A percentile compares a stretch with the other conserved stretches of the same genome.
phyloP scores from a whole-genome alignment of 2,113 vertebrate species.

The Polypterus bichir region DNA sequence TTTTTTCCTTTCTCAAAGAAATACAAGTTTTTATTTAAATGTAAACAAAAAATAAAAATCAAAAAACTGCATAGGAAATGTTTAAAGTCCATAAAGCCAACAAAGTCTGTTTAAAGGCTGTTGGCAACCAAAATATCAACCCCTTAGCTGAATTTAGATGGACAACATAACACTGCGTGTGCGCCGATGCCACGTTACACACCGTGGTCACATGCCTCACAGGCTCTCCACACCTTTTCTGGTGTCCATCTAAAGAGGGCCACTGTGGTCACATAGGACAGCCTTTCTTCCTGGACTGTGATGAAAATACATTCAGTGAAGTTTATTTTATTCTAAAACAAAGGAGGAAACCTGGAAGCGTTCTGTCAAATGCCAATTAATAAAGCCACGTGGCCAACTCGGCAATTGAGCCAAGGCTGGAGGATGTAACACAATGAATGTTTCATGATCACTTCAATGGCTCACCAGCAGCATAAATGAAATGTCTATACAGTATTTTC shows the following conservation, averaged over 20 bases:
- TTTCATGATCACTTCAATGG: too few species aligned
- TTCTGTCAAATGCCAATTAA: neutral
- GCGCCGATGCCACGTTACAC: conserved; percentile 15
- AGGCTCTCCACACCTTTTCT: conserved; percentile 15
- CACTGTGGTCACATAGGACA: conserved; percentile 18
- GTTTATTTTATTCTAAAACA: conserved; percentile 30
- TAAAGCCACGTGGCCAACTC: too few species aligned
- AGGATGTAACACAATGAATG: too few species aligned
- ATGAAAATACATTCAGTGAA: conserved; percentile 50
- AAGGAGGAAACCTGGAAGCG: neutral
- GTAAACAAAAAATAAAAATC: conserved; percentile 75
- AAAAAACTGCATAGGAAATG: conserved; percentile 87
- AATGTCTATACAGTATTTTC: too few species aligned
- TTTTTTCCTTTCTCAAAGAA: conserved; percentile 42
- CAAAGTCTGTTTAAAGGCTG: conserved; percentile 71
- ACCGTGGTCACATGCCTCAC: neutral
- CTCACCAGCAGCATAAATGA: too few species aligned
- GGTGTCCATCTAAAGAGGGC: conserved; percentile 44
- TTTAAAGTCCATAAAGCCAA: conserved; percentile 89
- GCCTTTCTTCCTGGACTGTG: conserved; percentile 38
- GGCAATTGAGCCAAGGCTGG: too few species aligned
- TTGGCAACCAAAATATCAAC: conserved; percentile 65
- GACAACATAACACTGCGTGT: conserved; percentile 32
- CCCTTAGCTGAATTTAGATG: conserved; percentile 54
- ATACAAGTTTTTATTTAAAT: conserved; percentile 79